Evolutionary conservation across 2,888 invertebrate genomes (phyloP).

Genomic region (Herminia tarsipennalis): DNA sequence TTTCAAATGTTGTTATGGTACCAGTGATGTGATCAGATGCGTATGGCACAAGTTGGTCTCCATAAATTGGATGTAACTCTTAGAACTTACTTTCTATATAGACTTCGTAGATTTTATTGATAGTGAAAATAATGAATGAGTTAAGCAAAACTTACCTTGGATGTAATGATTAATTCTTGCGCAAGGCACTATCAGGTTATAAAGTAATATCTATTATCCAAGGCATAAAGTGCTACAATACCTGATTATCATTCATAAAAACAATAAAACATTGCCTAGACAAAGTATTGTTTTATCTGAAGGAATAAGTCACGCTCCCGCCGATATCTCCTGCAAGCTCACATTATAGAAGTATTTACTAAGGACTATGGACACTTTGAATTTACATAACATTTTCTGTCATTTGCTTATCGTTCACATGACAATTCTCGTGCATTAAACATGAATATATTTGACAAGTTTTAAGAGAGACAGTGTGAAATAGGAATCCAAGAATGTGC

Average conservation of each 20-base stretch:
- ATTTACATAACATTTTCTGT: constrained; percentile 84
- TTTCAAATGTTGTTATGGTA: no score
- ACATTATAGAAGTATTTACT: constrained; percentile 74
- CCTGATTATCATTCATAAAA: constrained; percentile 33
- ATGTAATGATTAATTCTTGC: no score
- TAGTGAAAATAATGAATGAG: no score
- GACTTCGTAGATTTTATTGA: no score
- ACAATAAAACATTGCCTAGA: constrained; percentile 63
- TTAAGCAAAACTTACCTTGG: no score
- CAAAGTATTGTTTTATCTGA: constrained; percentile 67
- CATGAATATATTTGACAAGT: constrained; percentile 82
- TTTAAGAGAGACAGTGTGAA: constrained; percentile 69
- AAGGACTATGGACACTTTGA: constrained; percentile 76
- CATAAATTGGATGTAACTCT: no score
- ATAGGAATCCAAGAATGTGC: constrained; percentile 66
- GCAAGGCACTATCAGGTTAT: no score
- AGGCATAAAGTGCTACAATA: not conserved
- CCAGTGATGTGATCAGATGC: no score
- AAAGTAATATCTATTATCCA: not conserved
- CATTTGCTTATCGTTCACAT: constrained; percentile 83
- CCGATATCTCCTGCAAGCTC: constrained; percentile 66
- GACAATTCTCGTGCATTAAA: constrained; percentile 79
- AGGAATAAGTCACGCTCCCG: constrained; percentile 71
- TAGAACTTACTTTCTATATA: no score
- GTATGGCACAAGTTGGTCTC: no score